Evolutionary conservation across 2,797 vertebrate genomes (phyloP).

Genomic region (Tauraco hartlaubi): DNA sequence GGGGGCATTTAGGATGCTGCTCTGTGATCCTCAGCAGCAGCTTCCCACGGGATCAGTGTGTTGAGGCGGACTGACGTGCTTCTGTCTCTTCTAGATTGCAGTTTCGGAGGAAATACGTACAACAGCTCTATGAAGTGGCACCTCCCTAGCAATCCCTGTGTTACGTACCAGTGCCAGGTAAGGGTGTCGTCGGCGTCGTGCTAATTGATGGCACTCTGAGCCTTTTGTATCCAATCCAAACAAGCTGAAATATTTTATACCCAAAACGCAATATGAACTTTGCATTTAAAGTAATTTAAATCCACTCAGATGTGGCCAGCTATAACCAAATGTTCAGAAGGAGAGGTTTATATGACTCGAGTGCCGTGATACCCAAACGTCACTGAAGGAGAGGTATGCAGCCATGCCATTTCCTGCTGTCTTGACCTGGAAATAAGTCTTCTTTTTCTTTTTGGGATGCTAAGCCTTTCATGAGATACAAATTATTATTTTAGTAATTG

Average conservation of each 20-base stretch:
- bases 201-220: not conserved
- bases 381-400: not conserved
- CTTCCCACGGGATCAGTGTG: accelerated
- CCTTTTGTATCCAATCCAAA: slow-evolving; percentile 37
- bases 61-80: not conserved
- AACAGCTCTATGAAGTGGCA: slow-evolving; percentile 95
- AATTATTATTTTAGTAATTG: not conserved
- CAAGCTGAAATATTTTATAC: not conserved
- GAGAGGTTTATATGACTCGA: not conserved
- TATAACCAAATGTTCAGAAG: not conserved
- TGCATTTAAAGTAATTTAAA: not conserved
- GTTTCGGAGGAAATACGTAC: slow-evolving; percentile 87
- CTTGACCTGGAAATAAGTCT: not conserved
- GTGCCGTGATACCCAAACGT: not conserved
- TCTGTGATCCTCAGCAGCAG: not conserved
- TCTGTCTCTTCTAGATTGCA: slow-evolving; percentile 84
- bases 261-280: not conserved
- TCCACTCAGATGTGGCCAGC: not conserved
- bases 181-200: not conserved
- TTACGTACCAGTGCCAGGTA: slow-evolving; percentile 92
- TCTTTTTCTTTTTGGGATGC: not conserved
- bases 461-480: not conserved
- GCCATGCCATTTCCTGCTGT: not conserved
- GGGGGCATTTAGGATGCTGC: not conserved
- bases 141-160: slow-evolving; percentile 85